These are phyloP conservation scores for Vannuccia rotundouncinata DNA, from an alignment of 2,888 invertebrate genomes.

Conservation along the genomic window DNA sequence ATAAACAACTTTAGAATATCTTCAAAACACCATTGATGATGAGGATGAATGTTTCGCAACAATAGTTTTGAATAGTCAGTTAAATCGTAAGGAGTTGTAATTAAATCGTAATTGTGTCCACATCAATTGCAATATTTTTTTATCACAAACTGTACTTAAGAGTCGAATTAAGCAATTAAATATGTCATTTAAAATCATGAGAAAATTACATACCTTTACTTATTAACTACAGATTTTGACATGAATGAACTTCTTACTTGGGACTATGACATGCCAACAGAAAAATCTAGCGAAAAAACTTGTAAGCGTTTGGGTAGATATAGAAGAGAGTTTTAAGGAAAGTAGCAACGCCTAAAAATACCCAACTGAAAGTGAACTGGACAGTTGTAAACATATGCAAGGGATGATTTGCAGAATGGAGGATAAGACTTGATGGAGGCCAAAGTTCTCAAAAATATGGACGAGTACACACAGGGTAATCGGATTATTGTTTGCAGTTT, in stretches of 20 bases:
- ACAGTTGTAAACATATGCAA: background rate
- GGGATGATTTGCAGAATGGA: background rate
- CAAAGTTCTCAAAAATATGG: constrained; percentile 22
- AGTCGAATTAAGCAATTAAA: no score
- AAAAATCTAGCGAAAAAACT: background rate
- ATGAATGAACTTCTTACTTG: constrained; percentile 5
- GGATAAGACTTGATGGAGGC: background rate
- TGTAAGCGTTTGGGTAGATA: background rate
- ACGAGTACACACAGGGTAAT: constrained; percentile 17
- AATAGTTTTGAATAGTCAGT: no score
- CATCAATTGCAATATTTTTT: no score
- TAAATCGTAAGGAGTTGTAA: no score
- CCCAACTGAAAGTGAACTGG: constrained; percentile 18
- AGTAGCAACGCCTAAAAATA: constrained; percentile 19
- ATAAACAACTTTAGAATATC: background rate
- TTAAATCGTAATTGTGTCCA: no score
- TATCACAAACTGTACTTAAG: no score
- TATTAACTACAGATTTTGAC: constrained; percentile 23
- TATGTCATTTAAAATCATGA: constrained; percentile 4
- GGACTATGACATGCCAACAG: background rate
- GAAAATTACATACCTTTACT: constrained; percentile 5
- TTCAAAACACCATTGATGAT: background rate
- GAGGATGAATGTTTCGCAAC: background rate
- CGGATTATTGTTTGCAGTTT: constrained; percentile 18
- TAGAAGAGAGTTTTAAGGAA: constrained; percentile 11